A percentile compares a stretch with the other conserved stretches of the same genome.
These are phyloP conservation scores for Nothocercus nigrocapillus DNA, from an alignment of 2,113 vertebrate species.

Conservation along the genomic window DNA sequence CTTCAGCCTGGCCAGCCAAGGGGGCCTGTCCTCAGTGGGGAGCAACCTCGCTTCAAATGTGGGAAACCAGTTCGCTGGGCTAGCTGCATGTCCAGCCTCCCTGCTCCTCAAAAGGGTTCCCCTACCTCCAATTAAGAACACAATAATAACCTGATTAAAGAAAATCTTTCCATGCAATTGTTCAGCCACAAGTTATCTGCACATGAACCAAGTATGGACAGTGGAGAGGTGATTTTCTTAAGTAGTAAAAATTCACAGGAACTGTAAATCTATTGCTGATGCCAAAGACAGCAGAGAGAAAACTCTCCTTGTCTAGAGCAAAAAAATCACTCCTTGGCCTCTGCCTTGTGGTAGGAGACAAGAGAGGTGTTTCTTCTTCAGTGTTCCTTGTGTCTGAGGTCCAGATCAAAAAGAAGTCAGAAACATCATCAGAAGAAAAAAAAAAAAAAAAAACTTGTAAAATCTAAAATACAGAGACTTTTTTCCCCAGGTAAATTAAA, in stretches of 20 bases:
- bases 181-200: background rate
- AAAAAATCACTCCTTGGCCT: background rate
- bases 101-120: background rate
- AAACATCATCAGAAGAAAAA: background rate
- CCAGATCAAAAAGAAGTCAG: background rate
- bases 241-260: background rate
- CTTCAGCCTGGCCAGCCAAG: background rate
- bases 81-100: rapidly evolving
- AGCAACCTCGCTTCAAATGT: background rate
- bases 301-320: background rate
- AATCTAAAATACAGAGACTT: background rate
- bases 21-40: background rate
- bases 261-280: background rate
- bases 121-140: background rate
- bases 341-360: background rate
- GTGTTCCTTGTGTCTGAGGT: background rate
- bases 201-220: background rate
- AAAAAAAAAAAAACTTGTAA: background rate
- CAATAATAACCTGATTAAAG: background rate
- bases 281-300: background rate
- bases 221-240: background rate
- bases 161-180: background rate
- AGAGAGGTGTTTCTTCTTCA: background rate
- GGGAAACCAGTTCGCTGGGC: rapidly evolving
- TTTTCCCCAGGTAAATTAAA: background rate